Evolutionary conservation across 2,113 vertebrate genomes (phyloP), one percentile per base, ranked within the genome.

Genomic region (Acrocephalus arundinaceus): DNA sequence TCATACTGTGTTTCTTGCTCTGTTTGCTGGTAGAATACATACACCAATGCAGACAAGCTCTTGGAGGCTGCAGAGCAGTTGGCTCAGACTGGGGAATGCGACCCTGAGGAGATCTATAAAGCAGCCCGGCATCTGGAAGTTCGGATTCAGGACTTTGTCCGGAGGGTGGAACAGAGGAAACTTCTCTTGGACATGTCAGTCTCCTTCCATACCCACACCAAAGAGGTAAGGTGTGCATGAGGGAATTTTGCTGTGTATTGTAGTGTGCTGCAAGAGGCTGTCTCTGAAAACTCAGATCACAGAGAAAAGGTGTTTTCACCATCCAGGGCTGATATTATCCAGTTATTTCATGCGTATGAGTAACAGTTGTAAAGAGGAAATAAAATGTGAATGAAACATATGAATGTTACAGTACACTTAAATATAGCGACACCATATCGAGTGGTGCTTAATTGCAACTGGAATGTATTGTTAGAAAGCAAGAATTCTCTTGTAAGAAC

Each of bases 21-120:
- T 96, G 94, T 87, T 97, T 96, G 75, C 93, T 72, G 96, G 63
- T 97, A 99, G 99, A 99, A 99, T 96, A 99, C 99, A 0, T 99
- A 99, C 97, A 99, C 99, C 57, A 99, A 99, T 51, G 99, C 99
- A 13, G 99, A 99, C 98, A 99, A 99, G 97, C 98, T 99, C 76
- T 97, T 99, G 97, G 99, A 99, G 95, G 99, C 99, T 11, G 99
- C 99, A 0, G 99, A 99, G 95, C 99, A 99, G 98, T 94, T 99
- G 97, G 99, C 99, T 67, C 99, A 99, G 97, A 99, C 99, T 0
- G 99, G 99, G 52, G 99, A 99, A 97, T 99, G 99, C 84, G 99
- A 99, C 97, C 99, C 99, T 1, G 99, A 99, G 97, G 99, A 99
- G 96, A 99, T 99, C 97, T 99, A 99, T 98, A 99, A 99, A 97